phyloP scores from a whole-genome alignment of 1,140 invertebrate species.

The Araneus ventricosus region DNA sequence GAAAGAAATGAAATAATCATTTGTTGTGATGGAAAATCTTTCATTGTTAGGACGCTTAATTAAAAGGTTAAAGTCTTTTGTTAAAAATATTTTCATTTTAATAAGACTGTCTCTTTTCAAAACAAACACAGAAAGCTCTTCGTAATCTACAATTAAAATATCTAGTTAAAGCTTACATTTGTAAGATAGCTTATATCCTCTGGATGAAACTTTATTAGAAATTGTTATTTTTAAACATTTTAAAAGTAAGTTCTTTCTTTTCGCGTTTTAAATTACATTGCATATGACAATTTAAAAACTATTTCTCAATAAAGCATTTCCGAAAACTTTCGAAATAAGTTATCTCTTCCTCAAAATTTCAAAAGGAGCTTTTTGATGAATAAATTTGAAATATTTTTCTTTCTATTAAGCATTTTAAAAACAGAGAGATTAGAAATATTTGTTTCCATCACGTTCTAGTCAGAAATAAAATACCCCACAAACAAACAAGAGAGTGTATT shows the following conservation, averaged over 20 bases:
- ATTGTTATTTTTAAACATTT: too few species aligned
- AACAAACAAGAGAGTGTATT: not conserved
- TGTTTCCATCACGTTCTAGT: not conserved
- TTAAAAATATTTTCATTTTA: too few species aligned
- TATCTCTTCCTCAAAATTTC: not conserved
- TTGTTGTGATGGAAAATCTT: too few species aligned
- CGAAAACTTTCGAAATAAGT: not conserved
- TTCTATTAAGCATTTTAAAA: not conserved
- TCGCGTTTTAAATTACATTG: not conserved
- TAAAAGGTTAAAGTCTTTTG: too few species aligned
- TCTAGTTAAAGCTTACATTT: too few species aligned
- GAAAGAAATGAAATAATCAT: too few species aligned
- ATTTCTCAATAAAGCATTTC: not conserved
- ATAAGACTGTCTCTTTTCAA: too few species aligned
- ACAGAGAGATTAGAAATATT: conserved; percentile 1
- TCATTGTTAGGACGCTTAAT: too few species aligned
- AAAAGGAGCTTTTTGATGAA: not conserved
- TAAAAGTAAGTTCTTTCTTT: not conserved
- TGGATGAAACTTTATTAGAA: too few species aligned
- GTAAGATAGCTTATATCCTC: too few species aligned
- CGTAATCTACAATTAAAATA: too few species aligned
- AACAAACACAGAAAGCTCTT: too few species aligned
- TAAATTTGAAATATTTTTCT: not conserved
- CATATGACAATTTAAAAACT: not conserved
- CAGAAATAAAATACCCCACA: conserved; percentile 17